These are phyloP conservation scores for Lycaon pictus DNA, from an alignment of 2,113 vertebrate genomes.

Conservation along the genomic window DNA sequence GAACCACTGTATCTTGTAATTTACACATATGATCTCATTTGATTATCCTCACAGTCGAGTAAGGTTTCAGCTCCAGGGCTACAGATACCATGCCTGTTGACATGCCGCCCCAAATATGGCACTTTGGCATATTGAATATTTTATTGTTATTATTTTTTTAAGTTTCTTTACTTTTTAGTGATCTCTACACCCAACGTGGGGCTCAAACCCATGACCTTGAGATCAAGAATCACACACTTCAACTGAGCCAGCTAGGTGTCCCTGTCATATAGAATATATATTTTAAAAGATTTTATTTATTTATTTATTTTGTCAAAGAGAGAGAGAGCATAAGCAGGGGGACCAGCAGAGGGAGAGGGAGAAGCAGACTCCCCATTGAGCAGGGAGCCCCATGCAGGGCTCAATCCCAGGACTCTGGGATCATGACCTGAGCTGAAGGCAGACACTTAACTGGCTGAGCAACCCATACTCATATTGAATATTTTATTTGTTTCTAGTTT, in stretches of 20 bases:
- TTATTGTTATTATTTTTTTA: not conserved
- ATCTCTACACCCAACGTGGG: not conserved
- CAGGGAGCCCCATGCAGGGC: too few relatives aligned
- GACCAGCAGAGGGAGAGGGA: too few relatives aligned
- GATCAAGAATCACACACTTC: not conserved
- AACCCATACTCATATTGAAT: too few relatives aligned
- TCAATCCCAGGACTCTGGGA: too few relatives aligned
- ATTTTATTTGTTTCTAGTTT: not conserved
- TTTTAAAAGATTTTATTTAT: not conserved
- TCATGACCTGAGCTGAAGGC: too few relatives aligned
- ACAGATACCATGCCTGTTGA: not conserved
- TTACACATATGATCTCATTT: not conserved
- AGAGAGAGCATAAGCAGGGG: too few relatives aligned
- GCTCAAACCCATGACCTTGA: not conserved
- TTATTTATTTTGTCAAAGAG: not conserved
- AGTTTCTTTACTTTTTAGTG: not conserved
- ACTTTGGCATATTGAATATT: not conserved
- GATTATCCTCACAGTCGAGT: constrained; percentile 1
- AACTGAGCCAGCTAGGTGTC: not conserved
- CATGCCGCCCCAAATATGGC: not conserved
- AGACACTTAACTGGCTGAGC: too few relatives aligned
- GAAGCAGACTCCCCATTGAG: too few relatives aligned
- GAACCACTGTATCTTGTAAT: constrained; percentile 12
- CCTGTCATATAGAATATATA: not conserved
- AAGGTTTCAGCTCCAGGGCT: not conserved